These are phyloP conservation scores for Drosophila fuyamai DNA, from an alignment of 1,140 invertebrate genomes.

Conservation along the genomic window DNA sequence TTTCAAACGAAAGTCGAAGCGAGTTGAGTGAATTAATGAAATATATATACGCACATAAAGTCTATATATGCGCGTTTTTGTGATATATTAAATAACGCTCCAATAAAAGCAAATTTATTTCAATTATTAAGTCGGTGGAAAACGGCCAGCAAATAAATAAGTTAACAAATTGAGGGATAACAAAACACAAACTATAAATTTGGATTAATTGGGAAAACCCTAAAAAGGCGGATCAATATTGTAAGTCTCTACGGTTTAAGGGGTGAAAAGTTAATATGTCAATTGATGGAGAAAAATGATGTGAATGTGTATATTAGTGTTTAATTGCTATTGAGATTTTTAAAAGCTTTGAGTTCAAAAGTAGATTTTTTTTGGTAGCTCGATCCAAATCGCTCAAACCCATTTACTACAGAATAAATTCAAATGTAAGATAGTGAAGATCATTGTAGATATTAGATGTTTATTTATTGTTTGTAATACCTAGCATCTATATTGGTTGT, in stretches of 20 bases:
- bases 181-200: conserved; percentile 7
- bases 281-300: too few relatives aligned
- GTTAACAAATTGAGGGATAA: conserved; percentile 16
- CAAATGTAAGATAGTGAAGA: too few relatives aligned
- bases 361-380: too few relatives aligned
- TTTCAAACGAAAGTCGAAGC: conserved; percentile 64
- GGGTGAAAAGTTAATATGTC: neutral
- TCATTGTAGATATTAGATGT: too few relatives aligned
- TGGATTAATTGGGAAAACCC: conserved; percentile 28
- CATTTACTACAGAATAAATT: too few relatives aligned
- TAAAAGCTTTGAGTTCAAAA: too few relatives aligned
- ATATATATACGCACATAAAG: conserved; percentile 18
- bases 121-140: conserved; percentile 14
- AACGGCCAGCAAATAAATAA: conserved; percentile 25
- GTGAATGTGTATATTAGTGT: too few relatives aligned
- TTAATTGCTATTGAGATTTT: too few relatives aligned
- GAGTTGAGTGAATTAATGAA: conserved; percentile 52
- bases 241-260: conserved; percentile 19
- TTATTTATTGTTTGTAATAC: too few relatives aligned
- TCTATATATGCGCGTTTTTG: conserved; percentile 9
- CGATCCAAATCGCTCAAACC: too few relatives aligned
- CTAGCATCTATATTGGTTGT: too few relatives aligned
- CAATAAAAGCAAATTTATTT: conserved; percentile 45
- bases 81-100: conserved; percentile 50
- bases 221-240: conserved; percentile 5